Percentiles rank a stretch among this genome's conserved stretches.
phyloP scores from a whole-genome alignment of 2,113 vertebrate genomes.

The Ochotona curzoniae region DNA sequence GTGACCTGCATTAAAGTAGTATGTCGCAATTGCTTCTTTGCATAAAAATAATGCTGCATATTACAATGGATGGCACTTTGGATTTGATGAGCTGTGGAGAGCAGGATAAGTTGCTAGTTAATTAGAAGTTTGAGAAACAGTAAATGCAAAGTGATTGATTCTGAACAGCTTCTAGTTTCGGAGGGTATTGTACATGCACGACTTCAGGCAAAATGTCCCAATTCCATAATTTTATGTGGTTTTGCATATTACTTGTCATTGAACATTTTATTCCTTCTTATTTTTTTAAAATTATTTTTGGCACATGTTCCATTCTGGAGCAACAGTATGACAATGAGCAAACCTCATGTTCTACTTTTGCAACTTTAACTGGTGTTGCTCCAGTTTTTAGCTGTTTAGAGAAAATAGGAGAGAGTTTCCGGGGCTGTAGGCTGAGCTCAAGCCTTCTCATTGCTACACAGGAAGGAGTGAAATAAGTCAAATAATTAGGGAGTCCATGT shows the following conservation, averaged over 20 bases:
- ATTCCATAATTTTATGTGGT: background rate
- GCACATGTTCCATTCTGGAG: slow-evolving; percentile 25
- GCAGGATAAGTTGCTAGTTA: background rate
- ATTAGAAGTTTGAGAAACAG: slow-evolving; percentile 8
- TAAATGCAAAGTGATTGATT: slow-evolving; percentile 9
- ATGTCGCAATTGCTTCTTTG: background rate
- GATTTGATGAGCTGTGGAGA: slow-evolving; percentile 17
- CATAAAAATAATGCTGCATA: background rate
- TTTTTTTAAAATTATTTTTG: background rate
- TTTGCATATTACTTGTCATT: slow-evolving; percentile 8
- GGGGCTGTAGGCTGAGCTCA: background rate
- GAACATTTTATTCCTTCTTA: background rate
- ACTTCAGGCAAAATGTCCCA: background rate
- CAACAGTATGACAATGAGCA: background rate
- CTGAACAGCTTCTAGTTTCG: background rate
- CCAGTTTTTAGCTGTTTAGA: background rate
- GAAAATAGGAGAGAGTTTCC: background rate
- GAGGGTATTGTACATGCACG: background rate
- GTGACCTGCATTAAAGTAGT: background rate
- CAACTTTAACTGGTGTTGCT: slow-evolving; percentile 32
- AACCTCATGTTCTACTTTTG: background rate
- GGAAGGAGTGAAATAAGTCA: background rate
- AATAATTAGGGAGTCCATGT: background rate
- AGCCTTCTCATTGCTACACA: background rate
- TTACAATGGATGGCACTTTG: background rate